Percentiles rank a stretch among this genome's conserved stretches.
These are phyloP conservation scores for Heliconius ismenius DNA, from an alignment of 2,888 invertebrate genomes.

Conservation along the genomic window DNA sequence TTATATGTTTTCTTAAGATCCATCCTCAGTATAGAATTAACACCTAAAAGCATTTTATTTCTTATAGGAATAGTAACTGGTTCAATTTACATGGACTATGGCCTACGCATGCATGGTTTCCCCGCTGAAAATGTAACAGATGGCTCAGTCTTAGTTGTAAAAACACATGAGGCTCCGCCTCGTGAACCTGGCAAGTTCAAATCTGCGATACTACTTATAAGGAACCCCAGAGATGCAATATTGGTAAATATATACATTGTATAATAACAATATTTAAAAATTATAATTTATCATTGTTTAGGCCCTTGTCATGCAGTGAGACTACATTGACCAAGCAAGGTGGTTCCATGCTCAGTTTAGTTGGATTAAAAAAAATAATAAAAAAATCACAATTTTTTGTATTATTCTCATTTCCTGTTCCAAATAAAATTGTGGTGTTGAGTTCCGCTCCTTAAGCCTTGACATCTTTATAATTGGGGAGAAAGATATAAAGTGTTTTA, in stretches of 20 bases:
- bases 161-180: constrained; percentile 89
- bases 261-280: neutral
- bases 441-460: fast-evolving
- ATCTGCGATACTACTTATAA: constrained; percentile 86
- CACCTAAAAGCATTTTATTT: neutral
- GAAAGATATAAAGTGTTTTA: neutral
- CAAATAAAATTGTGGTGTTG: neutral
- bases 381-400: neutral
- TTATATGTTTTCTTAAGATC: too few species aligned
- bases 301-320: neutral
- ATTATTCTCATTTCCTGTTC: too few species aligned
- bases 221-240: constrained; percentile 87
- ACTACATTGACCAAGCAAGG: neutral
- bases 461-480: too few species aligned
- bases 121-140: constrained; percentile 89
- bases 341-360: too few species aligned
- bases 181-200: constrained; percentile 81
- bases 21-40: too few species aligned
- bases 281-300: neutral
- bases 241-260: constrained; percentile 63
- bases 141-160: constrained; percentile 89
- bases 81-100: constrained; percentile 91
- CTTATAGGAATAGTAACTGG: constrained; percentile 87
- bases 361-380: too few species aligned
- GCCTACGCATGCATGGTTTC: constrained; percentile 88